Evolutionary conservation across 2,797 vertebrate species (phyloP).

Genomic region (Knipowitschia caucasica): DNA sequence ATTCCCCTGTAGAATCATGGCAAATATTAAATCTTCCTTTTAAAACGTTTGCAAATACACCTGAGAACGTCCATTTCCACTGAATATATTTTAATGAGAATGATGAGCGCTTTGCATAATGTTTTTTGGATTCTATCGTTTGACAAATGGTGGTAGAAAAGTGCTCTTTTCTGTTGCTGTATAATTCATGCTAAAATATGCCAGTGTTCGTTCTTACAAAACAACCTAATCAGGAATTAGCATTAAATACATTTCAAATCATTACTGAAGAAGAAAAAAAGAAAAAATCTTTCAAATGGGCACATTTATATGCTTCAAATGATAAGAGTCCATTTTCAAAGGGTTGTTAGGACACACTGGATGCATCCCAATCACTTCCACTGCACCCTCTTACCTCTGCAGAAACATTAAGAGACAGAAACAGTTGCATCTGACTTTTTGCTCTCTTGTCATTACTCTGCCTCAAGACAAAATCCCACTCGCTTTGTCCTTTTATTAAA

Average conservation of each 20-base stretch:
- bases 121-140: constrained; percentile 16
- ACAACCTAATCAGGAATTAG: constrained; percentile 10
- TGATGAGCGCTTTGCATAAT: background rate
- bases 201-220: constrained; percentile 8
- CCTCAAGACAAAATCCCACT: constrained; percentile 5
- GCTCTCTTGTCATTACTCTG: constrained; percentile 1
- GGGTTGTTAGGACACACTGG: background rate
- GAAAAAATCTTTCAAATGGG: constrained; percentile 6
- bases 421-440: constrained; percentile 4
- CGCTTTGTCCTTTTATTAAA: constrained; percentile 24
- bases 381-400: constrained; percentile 1
- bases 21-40: background rate
- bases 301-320: background rate
- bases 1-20: constrained; percentile 3
- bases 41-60: constrained; percentile 13
- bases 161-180: constrained; percentile 6
- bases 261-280: background rate
- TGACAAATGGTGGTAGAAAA: constrained; percentile 7
- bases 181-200: constrained; percentile 8
- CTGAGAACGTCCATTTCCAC: background rate
- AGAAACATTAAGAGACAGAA: background rate
- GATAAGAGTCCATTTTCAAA: background rate
- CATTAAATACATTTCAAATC: constrained; percentile 10
- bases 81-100: background rate
- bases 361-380: background rate